Evolutionary conservation across 2,113 vertebrate species (phyloP).

Genomic region (Camelus bactrianus): DNA sequence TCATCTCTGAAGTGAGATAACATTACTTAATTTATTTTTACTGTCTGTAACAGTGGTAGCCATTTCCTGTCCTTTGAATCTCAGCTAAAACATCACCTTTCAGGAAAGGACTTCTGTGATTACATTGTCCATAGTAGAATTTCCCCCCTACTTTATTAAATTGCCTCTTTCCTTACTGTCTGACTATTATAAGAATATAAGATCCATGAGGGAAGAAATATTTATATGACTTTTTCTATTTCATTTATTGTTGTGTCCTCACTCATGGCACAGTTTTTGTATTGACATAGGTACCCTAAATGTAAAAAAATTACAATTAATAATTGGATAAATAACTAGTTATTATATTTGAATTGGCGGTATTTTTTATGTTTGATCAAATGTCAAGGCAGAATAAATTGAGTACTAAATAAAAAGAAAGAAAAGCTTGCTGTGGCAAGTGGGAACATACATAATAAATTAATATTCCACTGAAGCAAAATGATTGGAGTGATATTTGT

Average conservation of each 20-base stretch:
- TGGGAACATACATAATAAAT: too few relatives aligned
- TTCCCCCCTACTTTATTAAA: neutral
- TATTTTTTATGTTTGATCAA: neutral
- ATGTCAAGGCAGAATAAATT: neutral
- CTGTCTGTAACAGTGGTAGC: neutral
- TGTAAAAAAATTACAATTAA: neutral
- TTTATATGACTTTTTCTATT: neutral
- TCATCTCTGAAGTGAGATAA: neutral
- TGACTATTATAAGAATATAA: neutral
- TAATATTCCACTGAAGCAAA: neutral
- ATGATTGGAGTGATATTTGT: neutral
- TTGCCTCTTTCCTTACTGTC: neutral
- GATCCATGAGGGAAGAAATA: neutral
- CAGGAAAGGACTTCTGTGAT: neutral
- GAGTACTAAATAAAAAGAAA: neutral
- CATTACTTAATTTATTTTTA: neutral
- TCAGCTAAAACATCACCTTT: neutral
- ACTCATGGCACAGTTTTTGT: neutral
- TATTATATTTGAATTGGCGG: neutral
- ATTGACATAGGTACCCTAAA: neutral
- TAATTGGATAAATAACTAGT: neutral
- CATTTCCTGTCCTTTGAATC: neutral
- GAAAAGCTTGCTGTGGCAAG: neutral
- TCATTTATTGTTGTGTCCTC: neutral
- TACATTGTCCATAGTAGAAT: neutral